Percentiles rank a stretch among this genome's conserved stretches.
phyloP scores from a whole-genome alignment of 2,797 vertebrate genomes.

The Alosa sapidissima region DNA sequence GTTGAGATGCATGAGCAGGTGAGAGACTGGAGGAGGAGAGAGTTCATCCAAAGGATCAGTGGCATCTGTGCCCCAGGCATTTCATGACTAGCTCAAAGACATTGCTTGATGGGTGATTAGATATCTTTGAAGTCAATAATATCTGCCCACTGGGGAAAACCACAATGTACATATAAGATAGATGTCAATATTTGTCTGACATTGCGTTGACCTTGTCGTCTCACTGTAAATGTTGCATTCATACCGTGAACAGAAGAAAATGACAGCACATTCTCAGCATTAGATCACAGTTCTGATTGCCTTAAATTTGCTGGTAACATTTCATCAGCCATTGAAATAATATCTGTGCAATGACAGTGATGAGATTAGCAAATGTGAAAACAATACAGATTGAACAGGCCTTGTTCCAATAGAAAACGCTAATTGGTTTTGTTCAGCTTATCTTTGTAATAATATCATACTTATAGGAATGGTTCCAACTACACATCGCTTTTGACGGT shows the following conservation, averaged over 20 bases:
- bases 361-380: conserved; percentile 12
- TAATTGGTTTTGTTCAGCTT: conserved; percentile 13
- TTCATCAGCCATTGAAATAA: conserved; percentile 14
- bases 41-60: background rate
- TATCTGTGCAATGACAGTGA: conserved; percentile 9
- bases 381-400: conserved; percentile 9
- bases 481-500: background rate
- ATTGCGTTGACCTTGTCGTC: conserved; percentile 21
- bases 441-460: conserved; percentile 5
- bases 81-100: background rate
- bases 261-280: background rate
- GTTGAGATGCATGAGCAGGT: background rate
- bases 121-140: conserved; percentile 16
- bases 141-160: background rate
- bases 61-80: background rate
- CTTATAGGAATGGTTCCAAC: conserved; percentile 8
- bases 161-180: conserved; percentile 14
- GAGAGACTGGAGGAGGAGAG: background rate
- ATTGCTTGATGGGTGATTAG: conserved; percentile 11
- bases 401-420: background rate
- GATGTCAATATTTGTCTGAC: conserved; percentile 21
- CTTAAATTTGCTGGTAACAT: background rate
- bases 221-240: conserved; percentile 17
- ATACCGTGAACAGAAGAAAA: background rate
- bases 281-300: background rate